A percentile compares a stretch with the other conserved stretches of the same genome.
phyloP scores from a whole-genome alignment of 2,888 invertebrate species.

The Cerceris rybyensis region DNA sequence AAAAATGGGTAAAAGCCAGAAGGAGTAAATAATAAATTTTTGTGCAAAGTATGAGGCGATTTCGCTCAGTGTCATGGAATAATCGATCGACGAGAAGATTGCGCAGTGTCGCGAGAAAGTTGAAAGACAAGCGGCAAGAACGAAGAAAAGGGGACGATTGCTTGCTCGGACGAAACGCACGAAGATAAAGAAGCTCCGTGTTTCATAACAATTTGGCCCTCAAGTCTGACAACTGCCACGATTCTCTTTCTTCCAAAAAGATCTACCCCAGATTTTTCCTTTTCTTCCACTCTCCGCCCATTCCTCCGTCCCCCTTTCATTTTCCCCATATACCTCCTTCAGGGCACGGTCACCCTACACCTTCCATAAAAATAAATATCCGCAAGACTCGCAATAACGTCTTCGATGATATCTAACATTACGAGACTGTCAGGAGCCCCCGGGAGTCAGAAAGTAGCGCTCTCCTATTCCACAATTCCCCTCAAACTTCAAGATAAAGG shows the following conservation, averaged over 20 bases:
- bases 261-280: slow-evolving; percentile 42
- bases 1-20: too few species aligned
- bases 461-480: slow-evolving; percentile 7
- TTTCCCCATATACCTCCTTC: slow-evolving; percentile 33
- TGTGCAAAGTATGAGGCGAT: not conserved
- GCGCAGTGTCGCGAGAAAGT: not conserved
- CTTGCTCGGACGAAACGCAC: slow-evolving; percentile 56
- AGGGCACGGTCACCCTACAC: slow-evolving; percentile 27
- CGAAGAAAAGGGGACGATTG: slow-evolving; percentile 61
- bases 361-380: slow-evolving; percentile 36
- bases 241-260: slow-evolving; percentile 51
- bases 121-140: slow-evolving; percentile 17
- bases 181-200: slow-evolving; percentile 69
- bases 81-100: not conserved
- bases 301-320: slow-evolving; percentile 42
- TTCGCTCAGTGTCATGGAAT: not conserved
- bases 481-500: slow-evolving; percentile 26
- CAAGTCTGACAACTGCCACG: slow-evolving; percentile 53
- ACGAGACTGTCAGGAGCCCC: slow-evolving; percentile 19
- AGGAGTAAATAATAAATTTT: too few species aligned
- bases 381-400: slow-evolving; percentile 48
- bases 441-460: slow-evolving; percentile 3
- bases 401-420: slow-evolving; percentile 51
- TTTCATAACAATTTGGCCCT: slow-evolving; percentile 68
- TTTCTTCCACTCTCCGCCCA: slow-evolving; percentile 13